Conservation (phyloP, 2,888 invertebrate genomes). For the Lasius platythorax region DNA sequence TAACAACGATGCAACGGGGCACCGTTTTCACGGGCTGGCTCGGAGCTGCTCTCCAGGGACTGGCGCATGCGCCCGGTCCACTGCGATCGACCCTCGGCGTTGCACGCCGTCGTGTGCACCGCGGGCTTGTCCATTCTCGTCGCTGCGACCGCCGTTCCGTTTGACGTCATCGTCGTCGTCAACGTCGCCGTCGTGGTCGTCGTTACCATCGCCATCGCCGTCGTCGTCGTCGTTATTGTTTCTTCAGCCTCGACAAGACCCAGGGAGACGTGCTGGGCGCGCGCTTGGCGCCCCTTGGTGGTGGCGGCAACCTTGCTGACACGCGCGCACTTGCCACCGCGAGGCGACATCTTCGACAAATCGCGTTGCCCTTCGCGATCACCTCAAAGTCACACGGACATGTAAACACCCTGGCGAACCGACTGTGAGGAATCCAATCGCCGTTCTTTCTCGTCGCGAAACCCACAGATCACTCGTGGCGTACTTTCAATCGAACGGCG, state of each 20-base stretch:
- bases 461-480: background rate
- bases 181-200: slow-evolving; percentile 28
- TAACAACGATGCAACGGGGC: slow-evolving; percentile 87
- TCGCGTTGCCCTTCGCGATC: slow-evolving; percentile 39
- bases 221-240: slow-evolving; percentile 79
- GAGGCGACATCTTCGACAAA: slow-evolving; percentile 69
- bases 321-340: slow-evolving; percentile 69
- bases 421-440: background rate
- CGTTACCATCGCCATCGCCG: slow-evolving; percentile 34
- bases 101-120: slow-evolving; percentile 67
- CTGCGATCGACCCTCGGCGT: slow-evolving; percentile 74
- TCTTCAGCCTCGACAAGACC: background rate
- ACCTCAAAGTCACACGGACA: background rate
- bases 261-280: slow-evolving; percentile 64
- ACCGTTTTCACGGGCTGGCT: slow-evolving; percentile 79
- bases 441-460: background rate
- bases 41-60: slow-evolving; percentile 85
- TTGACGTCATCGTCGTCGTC: slow-evolving; percentile 49
- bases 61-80: slow-evolving; percentile 85
- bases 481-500: background rate
- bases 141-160: slow-evolving; percentile 28
- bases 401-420: background rate
- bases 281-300: slow-evolving; percentile 77
- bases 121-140: slow-evolving; percentile 64
- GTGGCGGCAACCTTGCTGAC: slow-evolving; percentile 48